phyloP scores from a whole-genome alignment of 2,888 invertebrate genomes.

The Nineta flava region DNA sequence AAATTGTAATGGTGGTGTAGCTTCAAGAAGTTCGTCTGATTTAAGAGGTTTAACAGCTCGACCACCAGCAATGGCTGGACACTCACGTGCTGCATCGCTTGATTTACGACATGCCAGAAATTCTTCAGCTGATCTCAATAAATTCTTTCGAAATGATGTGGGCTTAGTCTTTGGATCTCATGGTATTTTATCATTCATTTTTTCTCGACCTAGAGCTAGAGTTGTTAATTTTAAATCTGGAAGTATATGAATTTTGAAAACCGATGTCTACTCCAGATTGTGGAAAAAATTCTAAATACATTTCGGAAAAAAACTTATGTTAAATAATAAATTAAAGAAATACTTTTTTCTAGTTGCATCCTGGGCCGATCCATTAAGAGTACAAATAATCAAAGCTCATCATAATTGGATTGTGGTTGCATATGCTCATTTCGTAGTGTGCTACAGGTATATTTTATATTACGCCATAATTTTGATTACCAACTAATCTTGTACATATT shows the following conservation, averaged over 20 bases:
- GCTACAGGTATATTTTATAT: slow-evolving; percentile 53
- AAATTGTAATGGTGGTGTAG: slow-evolving; percentile 20
- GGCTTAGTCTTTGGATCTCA: slow-evolving; percentile 50
- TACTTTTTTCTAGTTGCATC: slow-evolving; percentile 36
- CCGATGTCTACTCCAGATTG: slow-evolving; percentile 1
- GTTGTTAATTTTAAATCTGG: not conserved
- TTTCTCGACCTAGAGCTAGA: not conserved
- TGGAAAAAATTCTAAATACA: too few species aligned
- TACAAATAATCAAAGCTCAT: slow-evolving; percentile 88
- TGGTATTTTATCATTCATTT: slow-evolving; percentile 19
- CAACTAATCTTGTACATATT: not conserved
- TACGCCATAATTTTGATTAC: not conserved
- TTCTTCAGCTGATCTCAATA: slow-evolving; percentile 59
- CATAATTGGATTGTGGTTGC: slow-evolving; percentile 97
- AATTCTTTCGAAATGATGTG: slow-evolving; percentile 52
- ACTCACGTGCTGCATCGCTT: slow-evolving; percentile 71
- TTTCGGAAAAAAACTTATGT: too few species aligned
- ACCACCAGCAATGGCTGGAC: slow-evolving; percentile 28
- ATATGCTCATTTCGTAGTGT: slow-evolving; percentile 89
- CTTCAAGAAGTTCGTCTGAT: slow-evolving; percentile 30
- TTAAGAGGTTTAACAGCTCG: slow-evolving; percentile 27
- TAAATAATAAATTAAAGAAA: not conserved
- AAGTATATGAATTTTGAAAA: not conserved
- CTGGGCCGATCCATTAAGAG: slow-evolving; percentile 75
- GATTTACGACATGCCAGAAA: slow-evolving; percentile 59